These are phyloP conservation scores for Podabrus alpinus DNA, from an alignment of 2,888 invertebrate genomes.

Conservation along the genomic window DNA sequence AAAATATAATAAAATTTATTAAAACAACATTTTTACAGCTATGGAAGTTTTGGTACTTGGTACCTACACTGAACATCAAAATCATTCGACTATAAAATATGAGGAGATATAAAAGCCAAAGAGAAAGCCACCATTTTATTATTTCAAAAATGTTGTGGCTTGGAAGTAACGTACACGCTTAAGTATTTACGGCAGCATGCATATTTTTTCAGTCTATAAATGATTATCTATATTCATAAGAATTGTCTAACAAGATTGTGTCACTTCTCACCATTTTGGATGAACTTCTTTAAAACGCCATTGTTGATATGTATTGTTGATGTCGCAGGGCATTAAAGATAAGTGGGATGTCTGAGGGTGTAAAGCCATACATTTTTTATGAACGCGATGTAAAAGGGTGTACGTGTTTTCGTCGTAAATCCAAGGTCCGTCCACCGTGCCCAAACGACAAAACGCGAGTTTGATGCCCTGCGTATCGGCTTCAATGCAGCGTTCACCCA, in stretches of 20 bases:
- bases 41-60: not conserved
- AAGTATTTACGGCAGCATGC: not conserved
- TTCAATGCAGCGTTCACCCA: slow-evolving; percentile 95
- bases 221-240: not conserved
- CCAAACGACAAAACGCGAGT: slow-evolving; percentile 87
- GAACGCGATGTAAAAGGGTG: slow-evolving; percentile 75
- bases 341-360: slow-evolving; percentile 81
- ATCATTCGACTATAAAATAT: not conserved
- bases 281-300: slow-evolving; percentile 81
- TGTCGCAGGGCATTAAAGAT: slow-evolving; percentile 81
- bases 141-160: not conserved
- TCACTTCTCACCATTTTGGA: slow-evolving; percentile 62
- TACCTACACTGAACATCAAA: not conserved
- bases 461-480: slow-evolving; percentile 85
- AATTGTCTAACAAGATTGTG: not conserved
- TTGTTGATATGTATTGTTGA: slow-evolving; percentile 84
- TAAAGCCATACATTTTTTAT: slow-evolving; percentile 81
- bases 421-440: slow-evolving; percentile 96
- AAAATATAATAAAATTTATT: not conserved
- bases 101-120: not conserved
- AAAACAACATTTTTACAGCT: not conserved
- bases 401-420: slow-evolving; percentile 78
- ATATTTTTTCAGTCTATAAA: not conserved
- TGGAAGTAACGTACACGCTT: not conserved
- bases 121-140: not conserved